Evolutionary conservation across 2,797 vertebrate genomes (phyloP), one percentile per base, ranked within the genome.

Genomic region (Sebastes wilsoni): DNA sequence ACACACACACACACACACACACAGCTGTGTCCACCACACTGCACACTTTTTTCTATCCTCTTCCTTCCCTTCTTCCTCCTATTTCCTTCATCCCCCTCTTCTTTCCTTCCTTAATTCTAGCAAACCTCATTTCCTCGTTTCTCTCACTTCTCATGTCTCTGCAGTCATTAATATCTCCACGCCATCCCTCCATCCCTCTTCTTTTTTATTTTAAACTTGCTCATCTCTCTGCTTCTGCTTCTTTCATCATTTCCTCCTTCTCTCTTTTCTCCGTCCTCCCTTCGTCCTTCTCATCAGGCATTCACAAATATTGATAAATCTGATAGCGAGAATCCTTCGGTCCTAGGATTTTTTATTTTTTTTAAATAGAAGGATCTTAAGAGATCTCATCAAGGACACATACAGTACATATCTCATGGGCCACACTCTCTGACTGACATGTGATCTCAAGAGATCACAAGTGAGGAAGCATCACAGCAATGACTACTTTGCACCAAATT

Each of bases 241-340:
- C 87, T 88, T 73, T 88, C 78, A 85, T 77, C 79, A 32, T 77
- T 65, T 71, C 58, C 14, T 78, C 18, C 58, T 22, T 2, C 49
- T 36, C 30, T 49, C 60, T 55, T 36, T 56, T 34, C 23, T 60
- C 36, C 11, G 2, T 74, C 77, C 69, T 70, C 69, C 54, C 46
- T 66, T 49, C 27, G 9, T 84, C 68, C 20, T 54, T 83, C 23
- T 71, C 70, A 78, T 82, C 69, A 30, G 34, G 38, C 52, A 81
- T 83, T 83, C 75, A 83, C 75, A 81, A 61, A 76, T 82, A 80
- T 84, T 79, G 75, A 76, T 89, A 14, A 75, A 87, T 77, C 25
- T 28, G 30, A 67, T 42, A 13, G 28, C 4, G 1, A 38, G 23
- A 72, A 25, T 80, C 66, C 66, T 23, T 30, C 4, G 12, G 56